Base-by-base conservation (phyloP, 1,140 invertebrate species). In the Apis dorsata region DNA sequence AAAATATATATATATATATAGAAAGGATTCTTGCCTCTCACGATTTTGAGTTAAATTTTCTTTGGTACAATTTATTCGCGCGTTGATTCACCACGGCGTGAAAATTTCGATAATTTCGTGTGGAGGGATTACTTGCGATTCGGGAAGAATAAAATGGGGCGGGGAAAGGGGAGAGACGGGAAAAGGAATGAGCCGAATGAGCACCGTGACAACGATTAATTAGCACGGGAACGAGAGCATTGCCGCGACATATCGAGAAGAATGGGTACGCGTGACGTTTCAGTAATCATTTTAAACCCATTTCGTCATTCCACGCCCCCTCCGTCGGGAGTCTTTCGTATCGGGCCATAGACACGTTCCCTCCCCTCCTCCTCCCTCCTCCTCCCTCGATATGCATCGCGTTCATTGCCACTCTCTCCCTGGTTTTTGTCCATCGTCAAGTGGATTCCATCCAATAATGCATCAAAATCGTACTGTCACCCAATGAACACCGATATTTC, bases 271-370 rank as follows among this genome's bases (percentile, higher is more conserved):
- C 65, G 80, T 77, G 62, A 55, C 24, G 77, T 63, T 60, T 59
- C 62, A 68, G 17, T 71, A 71, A 77, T 74, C 66, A 68, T 73
- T 84, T 70, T 21, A 68, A 86, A 78, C 69, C 55, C 49, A 60
- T 57, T 66, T 84, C 71, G 66, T 77, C 60, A 71, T 76, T 62
- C 65, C 55, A 8, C 72, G 57, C 65, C 66, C 68, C 10, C 68
- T 85, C 83, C 83, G 83, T 79, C 83, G 71, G 76, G 60, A 88
- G 49, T 81, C 19, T 72, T 79, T 53, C 66, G 69, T 53, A 59
- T 84, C 82, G 44, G 34, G 21, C 21, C 17, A 24, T 21, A 57
- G 12, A 49, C 51, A 60, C 65, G 7, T 57, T 66, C 34, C 34
- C 34, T 44, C 34, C 34, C 34, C 34, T 3, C 5, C 34, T 7